phyloP scores from a whole-genome alignment of 1,140 invertebrate species.

The Heliconius himera region DNA sequence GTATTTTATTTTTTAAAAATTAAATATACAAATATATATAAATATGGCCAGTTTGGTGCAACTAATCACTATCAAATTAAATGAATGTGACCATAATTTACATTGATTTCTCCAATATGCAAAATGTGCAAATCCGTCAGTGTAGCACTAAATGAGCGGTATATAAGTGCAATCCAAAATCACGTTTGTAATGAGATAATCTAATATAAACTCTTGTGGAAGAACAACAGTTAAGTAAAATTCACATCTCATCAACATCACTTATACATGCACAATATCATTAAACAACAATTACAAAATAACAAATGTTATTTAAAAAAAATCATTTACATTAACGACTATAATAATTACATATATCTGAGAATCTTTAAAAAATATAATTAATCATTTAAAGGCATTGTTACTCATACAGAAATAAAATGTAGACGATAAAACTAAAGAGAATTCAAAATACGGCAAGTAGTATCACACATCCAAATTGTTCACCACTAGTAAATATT shows the following conservation, averaged over 20 bases:
- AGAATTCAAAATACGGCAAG: background rate
- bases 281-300: conserved; percentile 9
- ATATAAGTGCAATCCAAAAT: background rate
- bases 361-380: background rate
- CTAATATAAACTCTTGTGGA: conserved; percentile 2
- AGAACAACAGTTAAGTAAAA: conserved; percentile 11
- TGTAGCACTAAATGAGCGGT: too few relatives aligned
- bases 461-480: conserved; percentile 10
- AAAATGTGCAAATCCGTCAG: too few relatives aligned
- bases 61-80: too few relatives aligned
- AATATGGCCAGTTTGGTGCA: too few relatives aligned
- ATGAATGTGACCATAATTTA: too few relatives aligned
- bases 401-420: background rate
- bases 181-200: background rate
- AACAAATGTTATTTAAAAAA: background rate
- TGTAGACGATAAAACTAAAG: background rate
- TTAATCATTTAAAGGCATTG: background rate
- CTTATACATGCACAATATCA: background rate
- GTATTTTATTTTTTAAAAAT: too few relatives aligned
- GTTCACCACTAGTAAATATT: conserved; percentile 50
- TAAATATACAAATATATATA: too few relatives aligned
- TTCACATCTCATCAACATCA: background rate
- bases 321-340: background rate
- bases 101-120: too few relatives aligned
- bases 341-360: background rate